Evolutionary conservation across 2,888 invertebrate genomes (phyloP).

Genomic region (Unio pictorum): DNA sequence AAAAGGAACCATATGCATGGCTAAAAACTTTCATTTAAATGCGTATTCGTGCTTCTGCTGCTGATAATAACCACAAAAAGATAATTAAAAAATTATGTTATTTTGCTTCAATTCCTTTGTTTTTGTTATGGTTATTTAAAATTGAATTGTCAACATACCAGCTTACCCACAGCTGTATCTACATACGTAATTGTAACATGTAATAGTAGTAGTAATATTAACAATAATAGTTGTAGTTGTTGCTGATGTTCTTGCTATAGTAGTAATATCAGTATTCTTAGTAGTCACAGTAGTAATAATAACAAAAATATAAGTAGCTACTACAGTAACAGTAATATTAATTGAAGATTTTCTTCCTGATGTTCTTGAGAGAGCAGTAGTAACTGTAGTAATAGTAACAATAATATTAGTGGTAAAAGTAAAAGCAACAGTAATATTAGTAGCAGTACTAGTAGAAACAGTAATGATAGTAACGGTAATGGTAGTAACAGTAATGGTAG

Average conservation of each 20-base stretch:
- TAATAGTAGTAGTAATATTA: no score
- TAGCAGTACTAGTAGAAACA: conserved; percentile 6
- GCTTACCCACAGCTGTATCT: no score
- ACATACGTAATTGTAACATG: no score
- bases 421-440: background rate
- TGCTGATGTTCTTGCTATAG: background rate
- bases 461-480: conserved; percentile 5
- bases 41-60: no score
- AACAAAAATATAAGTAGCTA: background rate
- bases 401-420: background rate
- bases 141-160: no score
- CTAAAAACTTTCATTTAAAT: no score
- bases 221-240: no score
- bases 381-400: background rate
- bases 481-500: conserved; percentile 5
- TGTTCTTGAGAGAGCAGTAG: background rate
- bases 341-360: background rate
- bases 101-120: no score
- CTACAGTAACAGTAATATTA: background rate
- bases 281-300: background rate
- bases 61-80: no score
- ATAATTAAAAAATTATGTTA: no score
- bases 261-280: background rate
- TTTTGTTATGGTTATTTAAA: no score
- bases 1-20: no score